These are phyloP conservation scores for Eupeodes latifasciatus DNA, from an alignment of 2,888 invertebrate genomes.

Conservation along the genomic window DNA sequence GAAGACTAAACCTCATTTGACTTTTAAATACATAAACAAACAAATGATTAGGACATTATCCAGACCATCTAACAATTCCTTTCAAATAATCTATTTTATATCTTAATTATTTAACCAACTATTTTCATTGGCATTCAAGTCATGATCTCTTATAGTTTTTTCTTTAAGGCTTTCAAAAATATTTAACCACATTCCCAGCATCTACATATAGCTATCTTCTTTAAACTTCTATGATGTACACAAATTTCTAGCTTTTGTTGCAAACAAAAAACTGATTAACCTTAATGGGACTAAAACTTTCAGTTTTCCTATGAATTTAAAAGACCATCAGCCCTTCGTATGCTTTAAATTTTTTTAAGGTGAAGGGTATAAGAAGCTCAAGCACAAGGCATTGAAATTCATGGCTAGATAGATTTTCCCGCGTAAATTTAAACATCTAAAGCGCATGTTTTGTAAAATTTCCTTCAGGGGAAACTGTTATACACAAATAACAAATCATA, in stretches of 20 bases:
- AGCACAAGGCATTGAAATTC: background rate
- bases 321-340: background rate
- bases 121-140: background rate
- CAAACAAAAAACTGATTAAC: slow-evolving; percentile 13
- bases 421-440: slow-evolving; percentile 25
- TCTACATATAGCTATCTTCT: background rate
- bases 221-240: too few species aligned
- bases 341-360: slow-evolving; percentile 6
- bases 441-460: slow-evolving; percentile 51
- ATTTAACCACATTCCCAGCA: background rate
- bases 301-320: slow-evolving; percentile 12
- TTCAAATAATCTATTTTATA: background rate
- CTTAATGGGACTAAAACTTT: slow-evolving; percentile 6
- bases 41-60: background rate
- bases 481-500: slow-evolving; percentile 11
- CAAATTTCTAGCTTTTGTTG: background rate
- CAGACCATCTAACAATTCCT: background rate
- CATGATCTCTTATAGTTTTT: background rate
- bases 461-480: slow-evolving; percentile 61
- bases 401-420: slow-evolving; percentile 38
- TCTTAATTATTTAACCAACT: slow-evolving; percentile 7
- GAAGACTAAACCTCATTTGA: background rate
- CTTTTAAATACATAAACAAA: background rate
- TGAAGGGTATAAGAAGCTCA: slow-evolving; percentile 31
- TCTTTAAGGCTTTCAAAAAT: background rate